These are phyloP conservation scores for Leptosomus discolor DNA, from an alignment of 2,113 vertebrate species.

Conservation along the genomic window DNA sequence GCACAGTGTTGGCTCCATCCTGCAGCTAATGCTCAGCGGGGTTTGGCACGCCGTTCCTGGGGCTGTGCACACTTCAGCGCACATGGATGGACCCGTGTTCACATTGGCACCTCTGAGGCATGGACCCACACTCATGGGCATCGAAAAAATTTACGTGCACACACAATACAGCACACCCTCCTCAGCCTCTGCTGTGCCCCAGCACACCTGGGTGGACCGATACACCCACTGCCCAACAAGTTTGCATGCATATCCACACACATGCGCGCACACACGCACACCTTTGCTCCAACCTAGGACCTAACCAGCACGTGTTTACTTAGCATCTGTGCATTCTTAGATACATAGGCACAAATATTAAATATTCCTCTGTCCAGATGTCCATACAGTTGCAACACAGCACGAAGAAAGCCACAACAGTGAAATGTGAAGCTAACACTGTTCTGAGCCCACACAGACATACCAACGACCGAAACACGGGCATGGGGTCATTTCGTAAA, in stretches of 20 bases:
- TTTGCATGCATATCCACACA: accelerated
- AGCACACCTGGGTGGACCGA: accelerated
- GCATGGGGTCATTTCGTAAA: constrained; percentile 40
- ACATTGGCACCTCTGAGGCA: background rate
- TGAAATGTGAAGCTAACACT: constrained; percentile 59
- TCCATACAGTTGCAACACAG: background rate
- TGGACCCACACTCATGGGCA: background rate
- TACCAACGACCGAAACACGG: constrained; percentile 57
- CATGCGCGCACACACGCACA: background rate
- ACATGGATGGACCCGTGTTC: accelerated
- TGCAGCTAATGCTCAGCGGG: background rate
- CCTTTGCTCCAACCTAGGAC: background rate
- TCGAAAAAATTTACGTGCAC: accelerated
- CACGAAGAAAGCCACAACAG: constrained; percentile 9
- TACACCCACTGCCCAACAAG: accelerated
- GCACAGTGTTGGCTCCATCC: background rate
- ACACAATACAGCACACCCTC: background rate
- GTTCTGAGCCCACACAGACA: constrained; percentile 26
- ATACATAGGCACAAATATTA: background rate
- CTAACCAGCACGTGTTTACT: background rate
- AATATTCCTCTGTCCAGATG: background rate
- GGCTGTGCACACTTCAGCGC: accelerated
- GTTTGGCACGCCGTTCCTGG: accelerated
- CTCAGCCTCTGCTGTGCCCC: background rate
- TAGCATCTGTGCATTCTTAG: background rate